phyloP scores from a whole-genome alignment of 1,140 invertebrate genomes.

The Brevipalpus yothersi region DNA sequence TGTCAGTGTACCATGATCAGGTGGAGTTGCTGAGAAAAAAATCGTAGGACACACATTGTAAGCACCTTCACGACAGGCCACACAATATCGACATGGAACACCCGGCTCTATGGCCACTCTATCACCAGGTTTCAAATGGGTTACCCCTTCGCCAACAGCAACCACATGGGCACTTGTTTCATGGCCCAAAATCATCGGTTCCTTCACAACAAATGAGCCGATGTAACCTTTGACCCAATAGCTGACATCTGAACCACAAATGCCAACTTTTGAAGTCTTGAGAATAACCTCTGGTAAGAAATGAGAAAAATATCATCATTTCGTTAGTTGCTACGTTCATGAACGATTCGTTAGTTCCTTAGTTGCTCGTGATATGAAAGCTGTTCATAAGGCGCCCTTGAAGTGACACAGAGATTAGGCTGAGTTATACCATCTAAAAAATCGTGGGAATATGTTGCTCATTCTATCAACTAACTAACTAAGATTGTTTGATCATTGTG shows the following conservation, averaged over 20 bases:
- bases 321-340: background rate
- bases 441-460: no score
- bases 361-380: no score
- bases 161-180: slow-evolving; percentile 52
- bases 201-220: slow-evolving; percentile 48
- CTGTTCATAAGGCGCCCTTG: no score
- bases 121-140: slow-evolving; percentile 47
- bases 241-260: slow-evolving; percentile 87
- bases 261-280: slow-evolving; percentile 64
- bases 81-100: slow-evolving; percentile 40
- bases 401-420: no score
- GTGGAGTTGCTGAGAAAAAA: slow-evolving; percentile 41
- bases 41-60: background rate
- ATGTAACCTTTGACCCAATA: slow-evolving; percentile 59
- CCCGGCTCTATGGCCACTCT: slow-evolving; percentile 80
- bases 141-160: slow-evolving; percentile 43
- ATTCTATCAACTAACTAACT: no score
- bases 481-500: no score
- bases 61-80: background rate
- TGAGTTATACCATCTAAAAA: no score
- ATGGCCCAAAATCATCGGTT: slow-evolving; percentile 71
- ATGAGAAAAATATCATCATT: background rate
- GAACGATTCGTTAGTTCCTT: background rate
- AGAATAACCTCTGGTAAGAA: slow-evolving; percentile 4
- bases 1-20: slow-evolving; percentile 14